These are phyloP conservation scores for Anorthoa munda DNA, from an alignment of 2,888 invertebrate genomes.

Conservation along the genomic window DNA sequence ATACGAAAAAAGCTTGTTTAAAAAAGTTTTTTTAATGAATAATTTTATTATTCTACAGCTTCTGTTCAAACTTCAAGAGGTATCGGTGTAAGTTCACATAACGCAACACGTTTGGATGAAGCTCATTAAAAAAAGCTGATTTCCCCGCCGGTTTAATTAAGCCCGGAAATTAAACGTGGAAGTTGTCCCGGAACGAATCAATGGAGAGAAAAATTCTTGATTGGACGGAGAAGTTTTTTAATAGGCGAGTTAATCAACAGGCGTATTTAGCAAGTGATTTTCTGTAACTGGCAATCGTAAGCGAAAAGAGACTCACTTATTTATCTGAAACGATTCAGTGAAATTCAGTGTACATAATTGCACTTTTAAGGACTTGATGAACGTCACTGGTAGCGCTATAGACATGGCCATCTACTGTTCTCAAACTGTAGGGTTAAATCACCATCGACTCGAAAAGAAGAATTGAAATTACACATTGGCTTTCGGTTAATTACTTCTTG, in stretches of 20 bases:
- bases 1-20: no score
- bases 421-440: no score
- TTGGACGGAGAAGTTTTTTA: conserved; percentile 54
- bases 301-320: background rate
- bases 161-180: conserved; percentile 79
- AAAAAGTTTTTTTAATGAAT: no score
- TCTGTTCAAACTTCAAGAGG: background rate
- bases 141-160: conserved; percentile 81
- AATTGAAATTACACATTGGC: background rate
- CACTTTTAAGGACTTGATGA: no score
- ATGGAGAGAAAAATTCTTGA: conserved; percentile 69
- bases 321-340: conserved; percentile 10
- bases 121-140: conserved; percentile 76
- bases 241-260: conserved; percentile 52
- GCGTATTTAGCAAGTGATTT: conserved; percentile 41
- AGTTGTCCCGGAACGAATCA: conserved; percentile 78
- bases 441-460: no score
- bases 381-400: no score
- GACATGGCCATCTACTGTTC: no score
- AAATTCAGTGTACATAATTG: background rate
- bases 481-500: conserved; percentile 34
- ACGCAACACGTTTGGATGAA: conserved; percentile 51
- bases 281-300: conserved; percentile 22
- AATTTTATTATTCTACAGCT: background rate
- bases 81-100: conserved; percentile 19